These are phyloP conservation scores for Meandrusa payeni DNA, from an alignment of 2,888 invertebrate genomes.

Conservation along the genomic window DNA sequence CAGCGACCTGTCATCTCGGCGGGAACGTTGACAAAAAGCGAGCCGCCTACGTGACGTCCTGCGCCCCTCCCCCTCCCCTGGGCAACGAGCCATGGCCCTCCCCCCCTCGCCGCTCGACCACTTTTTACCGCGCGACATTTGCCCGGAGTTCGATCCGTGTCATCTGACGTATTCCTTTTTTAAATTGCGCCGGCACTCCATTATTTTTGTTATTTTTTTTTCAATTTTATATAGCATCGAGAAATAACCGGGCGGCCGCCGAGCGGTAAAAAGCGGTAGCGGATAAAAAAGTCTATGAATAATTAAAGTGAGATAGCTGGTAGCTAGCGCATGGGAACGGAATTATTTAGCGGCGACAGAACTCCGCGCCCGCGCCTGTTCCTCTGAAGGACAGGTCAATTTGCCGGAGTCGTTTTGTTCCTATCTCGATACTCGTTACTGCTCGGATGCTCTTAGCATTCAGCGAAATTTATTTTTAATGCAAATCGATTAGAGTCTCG, in stretches of 20 bases:
- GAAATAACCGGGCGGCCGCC: conserved; percentile 51
- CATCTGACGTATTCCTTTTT: conserved; percentile 80
- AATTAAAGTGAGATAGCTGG: conserved; percentile 79
- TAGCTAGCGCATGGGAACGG: conserved; percentile 79
- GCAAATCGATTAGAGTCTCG: conserved; percentile 45
- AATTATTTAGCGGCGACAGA: conserved; percentile 74
- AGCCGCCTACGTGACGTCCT: conserved; percentile 80
- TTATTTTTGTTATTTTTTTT: conserved; percentile 76
- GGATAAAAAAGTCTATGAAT: conserved; percentile 79
- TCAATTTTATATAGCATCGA: conserved; percentile 75
- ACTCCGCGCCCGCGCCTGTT: conserved; percentile 56
- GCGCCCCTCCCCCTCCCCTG: conserved; percentile 35
- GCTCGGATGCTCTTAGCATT: conserved; percentile 39
- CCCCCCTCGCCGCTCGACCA: conserved; percentile 58
- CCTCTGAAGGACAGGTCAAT: conserved; percentile 74
- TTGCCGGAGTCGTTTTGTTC: conserved; percentile 66
- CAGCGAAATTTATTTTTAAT: conserved; percentile 48
- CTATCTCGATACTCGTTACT: conserved; percentile 51
- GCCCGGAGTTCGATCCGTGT: conserved; percentile 81
- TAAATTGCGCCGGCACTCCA: conserved; percentile 73
- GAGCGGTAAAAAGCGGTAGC: conserved; percentile 74
- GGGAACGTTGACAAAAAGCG: conserved; percentile 80
- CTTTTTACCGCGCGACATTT: conserved; percentile 81
- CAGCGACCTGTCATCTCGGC: conserved; percentile 80
- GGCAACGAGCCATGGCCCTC: conserved; percentile 31